Percentiles rank a stretch among this genome's conserved stretches.
phyloP scores from a whole-genome alignment of 2,113 vertebrate species.

The Thryonomys swinderianus region DNA sequence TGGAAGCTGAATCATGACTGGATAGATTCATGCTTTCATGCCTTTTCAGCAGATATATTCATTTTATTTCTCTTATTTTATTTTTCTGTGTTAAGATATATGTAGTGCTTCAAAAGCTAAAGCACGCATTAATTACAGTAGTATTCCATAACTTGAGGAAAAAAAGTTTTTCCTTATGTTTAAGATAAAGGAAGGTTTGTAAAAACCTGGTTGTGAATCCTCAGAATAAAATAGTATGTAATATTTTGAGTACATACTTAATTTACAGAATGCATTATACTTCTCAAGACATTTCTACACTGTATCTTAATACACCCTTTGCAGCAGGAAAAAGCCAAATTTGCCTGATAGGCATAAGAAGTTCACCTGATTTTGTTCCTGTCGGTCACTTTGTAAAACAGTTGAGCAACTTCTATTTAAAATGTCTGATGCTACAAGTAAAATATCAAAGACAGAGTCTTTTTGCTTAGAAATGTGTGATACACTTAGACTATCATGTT shows the following conservation, averaged over 20 bases:
- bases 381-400: slow-evolving; percentile 50
- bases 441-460: slow-evolving; percentile 71
- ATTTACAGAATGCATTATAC: neutral
- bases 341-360: neutral
- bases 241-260: slow-evolving; percentile 69
- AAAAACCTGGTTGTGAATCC: slow-evolving; percentile 60
- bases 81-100: slow-evolving; percentile 58
- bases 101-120: neutral
- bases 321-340: neutral
- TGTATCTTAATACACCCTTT: neutral
- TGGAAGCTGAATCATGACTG: slow-evolving; percentile 37
- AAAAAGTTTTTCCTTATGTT: slow-evolving; percentile 20
- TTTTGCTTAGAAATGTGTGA: slow-evolving; percentile 76
- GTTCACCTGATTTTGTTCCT: slow-evolving; percentile 62
- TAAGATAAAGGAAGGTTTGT: slow-evolving; percentile 53
- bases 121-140: neutral
- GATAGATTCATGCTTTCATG: slow-evolving; percentile 46
- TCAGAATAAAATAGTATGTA: slow-evolving; percentile 49
- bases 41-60: slow-evolving; percentile 41
- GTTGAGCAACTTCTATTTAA: slow-evolving; percentile 53
- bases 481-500: slow-evolving; percentile 55
- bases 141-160: slow-evolving; percentile 27
- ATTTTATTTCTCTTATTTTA: slow-evolving; percentile 46
- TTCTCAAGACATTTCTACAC: neutral
- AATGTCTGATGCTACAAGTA: slow-evolving; percentile 52